A percentile compares a stretch with the other conserved stretches of the same genome.
phyloP scores from a whole-genome alignment of 2,888 invertebrate genomes.

The Oxycera nigricornis region DNA sequence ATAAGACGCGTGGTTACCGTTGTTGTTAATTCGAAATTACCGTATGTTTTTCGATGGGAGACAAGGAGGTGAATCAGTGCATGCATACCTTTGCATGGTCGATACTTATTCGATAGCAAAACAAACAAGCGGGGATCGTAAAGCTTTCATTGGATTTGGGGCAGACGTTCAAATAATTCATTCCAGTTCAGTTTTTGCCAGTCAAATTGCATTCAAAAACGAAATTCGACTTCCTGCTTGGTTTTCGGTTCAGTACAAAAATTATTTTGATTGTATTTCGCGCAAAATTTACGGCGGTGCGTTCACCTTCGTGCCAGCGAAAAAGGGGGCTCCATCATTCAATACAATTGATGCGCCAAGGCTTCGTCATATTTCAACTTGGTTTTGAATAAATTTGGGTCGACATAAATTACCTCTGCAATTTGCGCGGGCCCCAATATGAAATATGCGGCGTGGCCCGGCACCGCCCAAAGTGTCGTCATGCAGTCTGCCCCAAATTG shows the following conservation, averaged over 20 bases:
- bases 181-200: no score
- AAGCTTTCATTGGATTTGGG: not conserved
- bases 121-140: not conserved
- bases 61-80: no score
- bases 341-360: not conserved
- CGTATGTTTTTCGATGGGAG: no score
- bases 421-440: not conserved
- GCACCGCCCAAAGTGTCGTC: not conserved
- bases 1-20: no score
- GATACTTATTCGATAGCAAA: no score
- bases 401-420: not conserved
- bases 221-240: not conserved
- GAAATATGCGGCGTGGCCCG: not conserved
- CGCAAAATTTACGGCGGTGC: not conserved
- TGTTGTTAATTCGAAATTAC: no score
- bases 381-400: not conserved
- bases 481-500: not conserved
- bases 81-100: no score
- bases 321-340: not conserved
- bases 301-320: not conserved
- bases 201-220: not conserved
- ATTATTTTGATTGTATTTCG: not conserved
- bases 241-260: not conserved
- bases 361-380: not conserved
- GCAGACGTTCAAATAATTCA: not conserved